Conservation (phyloP, 2,797 vertebrate species). For the Myotis planiceps region DNA sequence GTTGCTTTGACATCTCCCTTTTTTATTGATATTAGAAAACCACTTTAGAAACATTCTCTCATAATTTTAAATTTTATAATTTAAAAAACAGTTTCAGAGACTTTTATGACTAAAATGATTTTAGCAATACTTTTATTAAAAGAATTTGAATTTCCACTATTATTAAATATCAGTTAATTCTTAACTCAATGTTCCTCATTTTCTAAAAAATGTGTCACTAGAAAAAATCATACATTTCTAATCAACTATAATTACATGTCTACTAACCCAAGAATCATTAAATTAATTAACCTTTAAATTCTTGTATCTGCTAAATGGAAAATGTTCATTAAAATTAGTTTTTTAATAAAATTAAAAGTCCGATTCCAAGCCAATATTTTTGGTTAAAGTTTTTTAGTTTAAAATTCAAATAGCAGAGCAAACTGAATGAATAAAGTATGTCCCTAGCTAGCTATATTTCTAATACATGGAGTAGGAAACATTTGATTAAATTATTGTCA, state of each 20-base stretch:
- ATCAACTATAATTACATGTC: constrained; percentile 6
- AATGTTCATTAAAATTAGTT: constrained; percentile 75
- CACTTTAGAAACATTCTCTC: not conserved
- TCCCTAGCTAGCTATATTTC: constrained; percentile 74
- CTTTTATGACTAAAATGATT: not conserved
- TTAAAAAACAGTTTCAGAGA: not conserved
- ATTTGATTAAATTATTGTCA: constrained; percentile 74
- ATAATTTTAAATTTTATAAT: constrained; percentile 12
- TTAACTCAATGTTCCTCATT: constrained; percentile 9
- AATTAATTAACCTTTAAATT: constrained; percentile 83
- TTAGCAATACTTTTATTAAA: constrained; percentile 72
- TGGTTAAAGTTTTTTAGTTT: constrained; percentile 75
- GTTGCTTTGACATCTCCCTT: not conserved
- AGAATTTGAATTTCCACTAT: constrained; percentile 73
- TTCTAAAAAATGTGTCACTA: constrained; percentile 27
- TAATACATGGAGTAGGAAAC: constrained; percentile 78
- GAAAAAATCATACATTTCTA: constrained; percentile 29
- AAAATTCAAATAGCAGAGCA: constrained; percentile 78
- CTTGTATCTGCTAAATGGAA: constrained; percentile 77
- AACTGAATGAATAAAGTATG: constrained; percentile 72
- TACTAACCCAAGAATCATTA: constrained; percentile 64
- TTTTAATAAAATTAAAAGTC: constrained; percentile 75
- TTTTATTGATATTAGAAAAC: not conserved
- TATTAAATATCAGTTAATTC: constrained; percentile 80
- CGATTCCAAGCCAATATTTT: constrained; percentile 77